These are phyloP conservation scores for Ormyrus nitidulus DNA, from an alignment of 2,888 invertebrate genomes.

Conservation along the genomic window DNA sequence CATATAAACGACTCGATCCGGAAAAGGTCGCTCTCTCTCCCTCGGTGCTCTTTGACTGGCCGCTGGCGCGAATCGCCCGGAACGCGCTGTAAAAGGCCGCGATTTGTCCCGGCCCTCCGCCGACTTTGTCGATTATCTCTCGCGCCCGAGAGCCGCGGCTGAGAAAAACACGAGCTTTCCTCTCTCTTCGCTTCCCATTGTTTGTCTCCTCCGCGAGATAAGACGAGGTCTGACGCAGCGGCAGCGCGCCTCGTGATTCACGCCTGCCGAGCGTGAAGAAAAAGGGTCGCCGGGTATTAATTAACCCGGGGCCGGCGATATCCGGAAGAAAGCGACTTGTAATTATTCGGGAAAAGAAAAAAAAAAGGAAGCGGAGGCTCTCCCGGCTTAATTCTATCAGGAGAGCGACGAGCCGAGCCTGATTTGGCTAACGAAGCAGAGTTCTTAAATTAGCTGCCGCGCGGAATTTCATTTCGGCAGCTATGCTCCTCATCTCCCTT, in stretches of 20 bases:
- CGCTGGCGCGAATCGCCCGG: slow-evolving; percentile 53
- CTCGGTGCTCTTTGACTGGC: not conserved
- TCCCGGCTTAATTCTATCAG: slow-evolving; percentile 70
- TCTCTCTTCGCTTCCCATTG: too few relatives aligned
- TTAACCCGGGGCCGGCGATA: slow-evolving; percentile 60
- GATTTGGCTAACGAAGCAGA: slow-evolving; percentile 73
- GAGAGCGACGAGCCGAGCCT: slow-evolving; percentile 69
- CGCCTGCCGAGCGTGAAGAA: not conserved
- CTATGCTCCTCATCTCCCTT: not conserved
- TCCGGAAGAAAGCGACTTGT: slow-evolving; percentile 62
- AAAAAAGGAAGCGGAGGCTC: slow-evolving; percentile 22
- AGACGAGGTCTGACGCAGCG: not conserved
- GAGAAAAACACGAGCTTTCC: too few relatives aligned
- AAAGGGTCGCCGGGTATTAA: not conserved
- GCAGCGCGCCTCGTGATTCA: not conserved
- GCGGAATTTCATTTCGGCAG: not conserved
- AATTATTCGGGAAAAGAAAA: slow-evolving; percentile 35
- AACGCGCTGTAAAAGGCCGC: slow-evolving; percentile 58
- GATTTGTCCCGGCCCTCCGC: slow-evolving; percentile 44
- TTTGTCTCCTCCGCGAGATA: slow-evolving; percentile 2
- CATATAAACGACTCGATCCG: too few relatives aligned
- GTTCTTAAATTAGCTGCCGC: slow-evolving; percentile 72
- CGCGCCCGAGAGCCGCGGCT: not conserved
- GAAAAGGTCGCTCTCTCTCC: not conserved
- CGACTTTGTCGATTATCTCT: not conserved